Evolutionary conservation across 2,113 vertebrate genomes (phyloP).

Genomic region (Chunga burmeisteri): DNA sequence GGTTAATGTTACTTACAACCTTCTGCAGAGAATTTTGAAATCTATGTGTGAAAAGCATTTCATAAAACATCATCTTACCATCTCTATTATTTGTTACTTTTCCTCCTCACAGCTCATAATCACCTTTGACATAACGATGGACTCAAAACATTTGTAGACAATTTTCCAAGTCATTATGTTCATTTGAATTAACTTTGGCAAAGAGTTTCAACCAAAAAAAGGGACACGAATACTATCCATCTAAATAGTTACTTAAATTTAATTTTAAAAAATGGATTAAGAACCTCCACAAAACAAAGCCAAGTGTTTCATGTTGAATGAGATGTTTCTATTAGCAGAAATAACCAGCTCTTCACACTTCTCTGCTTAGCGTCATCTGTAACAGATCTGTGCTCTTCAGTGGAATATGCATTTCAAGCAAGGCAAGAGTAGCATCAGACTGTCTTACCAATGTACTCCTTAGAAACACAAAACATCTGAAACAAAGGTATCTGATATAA

Average conservation of each 20-base stretch:
- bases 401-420: not conserved
- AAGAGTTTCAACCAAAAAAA: not conserved
- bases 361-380: not conserved
- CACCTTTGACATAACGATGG: not conserved
- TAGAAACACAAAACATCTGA: not conserved
- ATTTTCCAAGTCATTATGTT: conserved; percentile 29
- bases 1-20: not conserved
- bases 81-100: not conserved
- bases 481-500: not conserved
- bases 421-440: not conserved
- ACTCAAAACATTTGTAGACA: not conserved
- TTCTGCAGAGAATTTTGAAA: not conserved
- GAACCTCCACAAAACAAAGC: not conserved
- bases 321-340: not conserved
- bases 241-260: not conserved
- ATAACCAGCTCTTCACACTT: not conserved
- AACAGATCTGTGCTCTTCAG: not conserved
- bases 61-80: not conserved
- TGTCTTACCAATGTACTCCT: not conserved
- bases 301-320: not conserved
- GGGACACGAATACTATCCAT: not conserved
- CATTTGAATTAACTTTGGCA: not conserved
- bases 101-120: not conserved
- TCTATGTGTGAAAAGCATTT: not conserved
- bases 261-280: not conserved